Evolutionary conservation across 2,113 vertebrate species (phyloP).

Genomic region (Verasper variegatus): DNA sequence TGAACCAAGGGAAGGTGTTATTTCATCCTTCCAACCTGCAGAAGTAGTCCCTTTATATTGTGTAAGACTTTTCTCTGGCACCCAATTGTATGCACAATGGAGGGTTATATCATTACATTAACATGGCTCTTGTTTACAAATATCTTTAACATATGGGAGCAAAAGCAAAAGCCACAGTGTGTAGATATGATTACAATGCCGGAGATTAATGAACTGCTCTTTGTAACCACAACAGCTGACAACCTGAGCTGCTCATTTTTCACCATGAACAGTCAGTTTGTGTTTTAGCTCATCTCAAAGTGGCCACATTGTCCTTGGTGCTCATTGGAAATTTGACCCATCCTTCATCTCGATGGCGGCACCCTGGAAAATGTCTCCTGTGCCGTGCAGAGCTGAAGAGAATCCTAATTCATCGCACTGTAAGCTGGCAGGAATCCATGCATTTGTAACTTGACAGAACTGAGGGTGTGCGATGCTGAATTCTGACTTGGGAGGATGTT

Average conservation of each 20-base stretch:
- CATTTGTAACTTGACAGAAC: conserved; percentile 10
- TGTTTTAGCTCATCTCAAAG: conserved; percentile 39
- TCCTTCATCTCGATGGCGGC: conserved; percentile 20
- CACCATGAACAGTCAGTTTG: conserved; percentile 27
- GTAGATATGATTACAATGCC: not conserved
- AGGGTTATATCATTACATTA: not conserved
- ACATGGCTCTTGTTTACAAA: conserved; percentile 22
- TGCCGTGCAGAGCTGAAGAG: conserved; percentile 9
- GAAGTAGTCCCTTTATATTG: not conserved
- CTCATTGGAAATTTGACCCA: conserved; percentile 51
- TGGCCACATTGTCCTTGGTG: conserved; percentile 46
- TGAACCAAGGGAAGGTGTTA: not conserved
- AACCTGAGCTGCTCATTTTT: conserved; percentile 36
- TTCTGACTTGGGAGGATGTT: conserved; percentile 3
- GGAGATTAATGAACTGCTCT: conserved; percentile 12
- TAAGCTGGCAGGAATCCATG: conserved; percentile 7
- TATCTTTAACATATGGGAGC: not conserved
- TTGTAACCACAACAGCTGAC: conserved; percentile 22
- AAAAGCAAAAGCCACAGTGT: not conserved
- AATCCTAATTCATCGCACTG: conserved; percentile 10
- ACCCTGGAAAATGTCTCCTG: not conserved
- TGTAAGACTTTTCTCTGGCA: not conserved
- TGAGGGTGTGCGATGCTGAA: conserved; percentile 4
- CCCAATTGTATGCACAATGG: not conserved
- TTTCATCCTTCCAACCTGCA: conserved; percentile 7